phyloP scores from a whole-genome alignment of 2,797 vertebrate species.

The Sebastiscus albofasciatus region DNA sequence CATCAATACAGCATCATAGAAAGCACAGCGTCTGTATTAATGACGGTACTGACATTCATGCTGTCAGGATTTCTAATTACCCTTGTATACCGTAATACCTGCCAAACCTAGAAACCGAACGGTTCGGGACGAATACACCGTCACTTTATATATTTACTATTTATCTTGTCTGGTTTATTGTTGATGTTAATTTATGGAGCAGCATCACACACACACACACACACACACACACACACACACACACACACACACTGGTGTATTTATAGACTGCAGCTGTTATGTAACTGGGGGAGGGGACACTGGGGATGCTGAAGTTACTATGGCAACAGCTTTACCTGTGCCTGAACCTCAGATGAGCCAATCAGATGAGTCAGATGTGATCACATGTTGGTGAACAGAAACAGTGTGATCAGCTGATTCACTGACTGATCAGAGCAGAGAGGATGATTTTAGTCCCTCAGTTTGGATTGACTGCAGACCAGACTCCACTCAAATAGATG shows the following conservation, averaged over 20 bases:
- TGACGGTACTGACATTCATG: not conserved
- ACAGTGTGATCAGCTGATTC: not conserved
- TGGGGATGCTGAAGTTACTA: conserved; percentile 34
- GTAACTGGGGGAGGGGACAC: conserved; percentile 1
- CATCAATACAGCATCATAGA: not conserved
- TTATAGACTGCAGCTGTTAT: conserved; percentile 49
- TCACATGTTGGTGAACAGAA: conserved; percentile 1
- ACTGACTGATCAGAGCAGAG: not conserved
- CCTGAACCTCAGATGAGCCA: not conserved
- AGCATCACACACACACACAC: not conserved
- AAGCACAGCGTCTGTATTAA: not conserved
- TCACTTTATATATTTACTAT: not conserved
- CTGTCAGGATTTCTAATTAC: not conserved
- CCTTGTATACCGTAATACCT: not conserved
- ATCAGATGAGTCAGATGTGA: not conserved
- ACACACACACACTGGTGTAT: conserved; percentile 20
- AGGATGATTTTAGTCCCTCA: not conserved
- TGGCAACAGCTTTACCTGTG: conserved; percentile 31
- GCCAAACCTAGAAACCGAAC: not conserved
- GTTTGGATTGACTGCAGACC: not conserved
- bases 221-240: not conserved
- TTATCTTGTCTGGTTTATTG: not conserved
- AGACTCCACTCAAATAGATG: not conserved
- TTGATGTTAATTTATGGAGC: not conserved
- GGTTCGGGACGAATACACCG: not conserved